Base-by-base conservation (phyloP, 2,113 vertebrate genomes). In the Sebastes fasciatus region DNA sequence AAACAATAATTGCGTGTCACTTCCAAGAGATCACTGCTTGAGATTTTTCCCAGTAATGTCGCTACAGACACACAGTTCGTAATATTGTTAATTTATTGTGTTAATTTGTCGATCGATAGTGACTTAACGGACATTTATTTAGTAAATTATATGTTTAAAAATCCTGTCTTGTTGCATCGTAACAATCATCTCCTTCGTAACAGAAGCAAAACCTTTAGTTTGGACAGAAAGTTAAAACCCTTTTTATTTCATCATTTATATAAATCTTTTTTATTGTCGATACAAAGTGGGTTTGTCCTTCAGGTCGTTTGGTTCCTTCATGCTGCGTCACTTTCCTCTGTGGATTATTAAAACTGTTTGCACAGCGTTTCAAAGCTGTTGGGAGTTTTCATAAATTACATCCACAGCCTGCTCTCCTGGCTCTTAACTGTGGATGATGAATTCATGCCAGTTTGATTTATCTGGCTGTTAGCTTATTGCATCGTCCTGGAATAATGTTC, bases 401-500 rank as follows among this genome's bases (percentile, higher is more conserved):
- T 55, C n/a, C 63, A 34, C 34, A 6, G 42, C 73, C 13, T 54
- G 34, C 77, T 4, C 72, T 83, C 16, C 52, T 14, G n/a, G 26
- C 66, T 68, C 42, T 26, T 74, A 19, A 9, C 74, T 13, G 48
- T 2, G 14, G 66, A 69, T 73, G 83, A 89, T 74, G 43, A 79
- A 84, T 78, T 88, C 80, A 34, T 43, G 19, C 13, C 11, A 6
- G 1, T 12, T 19, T 83, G 83, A 92, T 90, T 88, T 81, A 88
- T 88, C 62, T 17, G 66, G 65, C 86, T 77, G 84, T 90, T 91
- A 83, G 87, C 85, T 87, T 84, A 84, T 81, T 78, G 78, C 80
- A 61, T 84, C 65, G 54, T 76, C 64, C 77, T 82, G 55, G 26
- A 83, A 79, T 62, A 46, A 81, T 8, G 55, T 52, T 13, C 0